Conservation (phyloP, 2,888 invertebrate genomes). For the Isotomurus palustris region DNA sequence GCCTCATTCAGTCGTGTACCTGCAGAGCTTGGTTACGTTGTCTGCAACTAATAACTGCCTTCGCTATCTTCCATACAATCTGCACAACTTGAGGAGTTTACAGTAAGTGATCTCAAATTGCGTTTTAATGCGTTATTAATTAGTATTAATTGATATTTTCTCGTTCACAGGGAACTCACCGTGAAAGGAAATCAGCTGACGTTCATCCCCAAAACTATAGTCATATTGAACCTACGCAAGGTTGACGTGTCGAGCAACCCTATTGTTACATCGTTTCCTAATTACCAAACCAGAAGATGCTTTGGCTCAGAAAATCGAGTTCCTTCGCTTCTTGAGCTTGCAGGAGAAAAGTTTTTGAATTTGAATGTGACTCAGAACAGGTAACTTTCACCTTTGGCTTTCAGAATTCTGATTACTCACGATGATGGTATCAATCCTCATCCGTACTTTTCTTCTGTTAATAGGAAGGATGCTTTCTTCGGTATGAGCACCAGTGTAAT, state of each 20-base stretch:
- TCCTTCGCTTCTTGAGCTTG: slow-evolving; percentile 22
- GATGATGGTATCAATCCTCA: no score
- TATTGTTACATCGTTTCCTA: neutral
- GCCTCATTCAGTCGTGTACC: slow-evolving; percentile 15
- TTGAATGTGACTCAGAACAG: neutral
- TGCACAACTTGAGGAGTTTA: slow-evolving; percentile 18
- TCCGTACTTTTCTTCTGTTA: no score
- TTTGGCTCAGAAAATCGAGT: slow-evolving; percentile 8
- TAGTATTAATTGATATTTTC: slow-evolving; percentile 11
- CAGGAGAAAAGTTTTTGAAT: slow-evolving; percentile 11
- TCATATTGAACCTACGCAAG: neutral
- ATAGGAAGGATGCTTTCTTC: neutral
- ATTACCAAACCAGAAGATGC: neutral
- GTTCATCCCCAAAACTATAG: slow-evolving; percentile 21
- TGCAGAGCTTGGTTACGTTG: neutral
- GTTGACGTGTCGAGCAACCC: slow-evolving; percentile 22
- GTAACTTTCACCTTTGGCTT: no score
- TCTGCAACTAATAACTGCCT: slow-evolving; percentile 16
- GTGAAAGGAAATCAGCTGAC: slow-evolving; percentile 14
- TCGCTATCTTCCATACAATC: slow-evolving; percentile 21
- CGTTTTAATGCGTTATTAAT: neutral
- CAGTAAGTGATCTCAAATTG: slow-evolving; percentile 9
- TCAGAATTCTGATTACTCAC: no score
- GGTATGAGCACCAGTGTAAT: neutral
- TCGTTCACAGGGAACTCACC: slow-evolving; percentile 16